Evolutionary conservation across 2,797 vertebrate species (phyloP).

Genomic region (Microcaecilia unicolor): DNA sequence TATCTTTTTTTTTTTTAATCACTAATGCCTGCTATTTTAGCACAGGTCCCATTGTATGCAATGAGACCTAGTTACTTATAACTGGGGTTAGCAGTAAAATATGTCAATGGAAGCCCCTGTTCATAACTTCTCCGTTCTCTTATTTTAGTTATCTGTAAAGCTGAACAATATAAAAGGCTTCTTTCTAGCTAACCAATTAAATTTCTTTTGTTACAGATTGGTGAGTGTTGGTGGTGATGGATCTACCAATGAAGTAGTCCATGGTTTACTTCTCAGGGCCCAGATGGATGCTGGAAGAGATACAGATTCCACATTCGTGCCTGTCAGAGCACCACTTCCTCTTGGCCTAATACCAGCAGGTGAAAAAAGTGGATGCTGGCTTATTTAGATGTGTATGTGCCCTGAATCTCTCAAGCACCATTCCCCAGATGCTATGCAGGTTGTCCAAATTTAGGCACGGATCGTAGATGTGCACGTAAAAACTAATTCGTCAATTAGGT

Average conservation of each 20-base stretch:
- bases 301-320: constrained; percentile 39
- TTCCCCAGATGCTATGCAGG: no score
- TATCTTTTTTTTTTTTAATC: no score
- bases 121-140: no score
- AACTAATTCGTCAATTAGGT: no score
- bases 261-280: constrained; percentile 80
- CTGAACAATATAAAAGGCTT: neutral
- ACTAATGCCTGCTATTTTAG: no score
- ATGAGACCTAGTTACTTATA: no score
- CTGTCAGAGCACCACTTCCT: constrained; percentile 66
- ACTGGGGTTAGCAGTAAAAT: no score
- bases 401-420: no score
- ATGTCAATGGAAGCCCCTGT: no score
- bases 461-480: no score
- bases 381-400: constrained; percentile 7
- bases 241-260: constrained; percentile 75
- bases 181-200: neutral
- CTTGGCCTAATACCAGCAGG: constrained; percentile 93
- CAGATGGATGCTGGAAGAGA: constrained; percentile 73
- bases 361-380: constrained; percentile 39
- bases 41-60: no score
- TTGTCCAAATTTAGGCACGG: no score
- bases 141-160: neutral
- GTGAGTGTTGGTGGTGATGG: constrained; percentile 91
- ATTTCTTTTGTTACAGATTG: constrained; percentile 54